A percentile compares a stretch with the other conserved stretches of the same genome.
phyloP scores from a whole-genome alignment of 2,888 invertebrate species.

The Girardia tigrina region DNA sequence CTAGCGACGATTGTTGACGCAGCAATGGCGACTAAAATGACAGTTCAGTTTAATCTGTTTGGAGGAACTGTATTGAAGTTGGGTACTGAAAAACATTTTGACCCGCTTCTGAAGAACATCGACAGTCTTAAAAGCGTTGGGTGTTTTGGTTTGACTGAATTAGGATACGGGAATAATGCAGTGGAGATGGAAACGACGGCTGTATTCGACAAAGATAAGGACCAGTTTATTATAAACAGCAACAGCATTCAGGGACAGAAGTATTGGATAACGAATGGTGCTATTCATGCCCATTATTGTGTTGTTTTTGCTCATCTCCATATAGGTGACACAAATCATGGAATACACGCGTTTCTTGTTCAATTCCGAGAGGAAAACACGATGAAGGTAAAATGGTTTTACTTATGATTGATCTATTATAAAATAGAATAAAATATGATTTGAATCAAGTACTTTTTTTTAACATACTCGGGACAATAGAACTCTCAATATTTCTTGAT shows the following conservation, averaged over 20 bases:
- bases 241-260: conserved; percentile 40
- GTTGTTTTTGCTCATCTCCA: conserved; percentile 40
- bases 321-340: conserved; percentile 35
- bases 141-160: conserved; percentile 40
- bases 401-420: too few relatives aligned
- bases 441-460: too few relatives aligned
- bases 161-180: conserved; percentile 41
- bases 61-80: conserved; percentile 47
- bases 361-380: conserved; percentile 39
- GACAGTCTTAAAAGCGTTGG: conserved; percentile 41
- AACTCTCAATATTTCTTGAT: too few relatives aligned
- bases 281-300: conserved; percentile 41
- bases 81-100: conserved; percentile 47
- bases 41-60: conserved; percentile 46
- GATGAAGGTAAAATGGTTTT: background rate
- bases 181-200: conserved; percentile 42
- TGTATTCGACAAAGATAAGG: conserved; percentile 38
- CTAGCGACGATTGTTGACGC: conserved; percentile 40
- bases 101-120: conserved; percentile 41
- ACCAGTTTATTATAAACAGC: conserved; percentile 40
- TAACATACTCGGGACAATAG: too few relatives aligned
- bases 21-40: conserved; percentile 40
- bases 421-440: too few relatives aligned
- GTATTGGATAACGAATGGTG: conserved; percentile 42
- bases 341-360: conserved; percentile 39